Conservation (phyloP, 2,113 vertebrate genomes). For the Petromus typicus region DNA sequence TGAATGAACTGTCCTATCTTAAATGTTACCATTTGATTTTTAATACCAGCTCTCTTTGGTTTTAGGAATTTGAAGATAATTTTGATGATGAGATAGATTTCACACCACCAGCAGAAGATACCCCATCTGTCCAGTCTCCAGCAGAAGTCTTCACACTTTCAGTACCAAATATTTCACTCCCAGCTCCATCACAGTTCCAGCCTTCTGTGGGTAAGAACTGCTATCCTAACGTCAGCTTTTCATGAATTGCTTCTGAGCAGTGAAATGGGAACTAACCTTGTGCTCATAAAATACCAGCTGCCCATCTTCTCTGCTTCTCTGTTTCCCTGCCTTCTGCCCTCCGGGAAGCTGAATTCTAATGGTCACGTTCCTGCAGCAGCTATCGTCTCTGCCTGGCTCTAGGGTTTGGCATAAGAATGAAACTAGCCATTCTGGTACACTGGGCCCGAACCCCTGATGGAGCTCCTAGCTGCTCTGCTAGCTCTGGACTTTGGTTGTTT, state of each 20-base stretch:
- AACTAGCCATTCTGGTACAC: background rate
- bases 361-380: background rate
- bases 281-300: background rate
- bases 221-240: background rate
- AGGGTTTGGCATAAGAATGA: background rate
- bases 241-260: background rate
- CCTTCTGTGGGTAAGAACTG: constrained; percentile 89
- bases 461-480: background rate
- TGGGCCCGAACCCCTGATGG: background rate
- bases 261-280: background rate
- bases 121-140: constrained; percentile 95
- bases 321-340: background rate
- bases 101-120: constrained; percentile 98
- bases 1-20: background rate
- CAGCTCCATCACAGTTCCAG: constrained; percentile 94
- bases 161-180: constrained; percentile 92
- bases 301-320: background rate
- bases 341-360: background rate
- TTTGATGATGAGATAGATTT: constrained; percentile 99
- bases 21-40: background rate
- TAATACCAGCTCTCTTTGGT: constrained; percentile 34
- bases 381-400: background rate
- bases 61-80: constrained; percentile 98
- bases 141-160: constrained; percentile 98
- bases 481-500: background rate